Conservation (phyloP, 2,888 invertebrate genomes). For the Acleris laterana region DNA sequence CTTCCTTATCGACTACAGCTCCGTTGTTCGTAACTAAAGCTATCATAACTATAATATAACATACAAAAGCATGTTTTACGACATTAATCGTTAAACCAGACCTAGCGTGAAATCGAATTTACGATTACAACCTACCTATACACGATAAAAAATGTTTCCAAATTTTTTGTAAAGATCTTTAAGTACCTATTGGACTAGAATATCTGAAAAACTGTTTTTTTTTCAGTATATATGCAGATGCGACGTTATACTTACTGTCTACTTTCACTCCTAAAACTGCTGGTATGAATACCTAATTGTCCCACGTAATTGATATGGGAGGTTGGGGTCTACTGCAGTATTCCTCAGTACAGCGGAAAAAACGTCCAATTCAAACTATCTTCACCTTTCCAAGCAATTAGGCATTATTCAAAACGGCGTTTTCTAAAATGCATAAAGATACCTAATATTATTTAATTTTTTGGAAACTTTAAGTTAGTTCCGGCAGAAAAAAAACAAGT, state of each 20-base stretch:
- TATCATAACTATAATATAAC: slow-evolving; percentile 9
- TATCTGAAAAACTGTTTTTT: slow-evolving; percentile 29
- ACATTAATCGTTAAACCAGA: slow-evolving; percentile 25
- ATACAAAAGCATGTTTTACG: slow-evolving; percentile 26
- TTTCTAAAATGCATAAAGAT: no score
- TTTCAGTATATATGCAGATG: slow-evolving; percentile 48
- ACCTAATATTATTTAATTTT: no score
- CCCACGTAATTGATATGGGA: slow-evolving; percentile 43
- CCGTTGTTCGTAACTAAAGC: slow-evolving; percentile 23
- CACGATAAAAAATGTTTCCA: slow-evolving; percentile 38
- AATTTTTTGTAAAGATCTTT: slow-evolving; percentile 32
- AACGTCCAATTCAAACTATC: not conserved
- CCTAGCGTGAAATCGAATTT: slow-evolving; percentile 28
- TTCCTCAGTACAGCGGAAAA: slow-evolving; percentile 20
- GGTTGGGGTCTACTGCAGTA: slow-evolving; percentile 34
- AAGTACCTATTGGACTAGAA: slow-evolving; percentile 38
- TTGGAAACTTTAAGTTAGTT: no score
- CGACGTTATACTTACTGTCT: slow-evolving; percentile 60
- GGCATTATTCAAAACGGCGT: not conserved
- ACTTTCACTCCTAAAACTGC: slow-evolving; percentile 63
- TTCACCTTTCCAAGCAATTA: not conserved
- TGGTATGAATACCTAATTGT: slow-evolving; percentile 48
- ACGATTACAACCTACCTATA: slow-evolving; percentile 26
- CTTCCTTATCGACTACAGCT: slow-evolving; percentile 49
- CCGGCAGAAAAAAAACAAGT: no score